Conservation (phyloP, 2,888 invertebrate genomes). For the Meganola albula region DNA sequence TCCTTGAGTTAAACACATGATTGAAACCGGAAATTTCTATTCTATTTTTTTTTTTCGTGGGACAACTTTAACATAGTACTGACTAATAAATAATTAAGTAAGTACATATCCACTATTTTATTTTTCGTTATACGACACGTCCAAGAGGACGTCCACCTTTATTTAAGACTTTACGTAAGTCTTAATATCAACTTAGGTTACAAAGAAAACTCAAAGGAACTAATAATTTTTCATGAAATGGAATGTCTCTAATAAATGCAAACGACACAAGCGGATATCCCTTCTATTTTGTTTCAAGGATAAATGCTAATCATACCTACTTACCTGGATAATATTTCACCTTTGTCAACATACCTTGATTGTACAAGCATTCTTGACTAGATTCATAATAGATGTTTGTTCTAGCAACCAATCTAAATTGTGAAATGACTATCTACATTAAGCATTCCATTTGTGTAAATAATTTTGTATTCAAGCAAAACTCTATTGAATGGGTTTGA, state of each 20-base stretch:
- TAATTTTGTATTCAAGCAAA: no score
- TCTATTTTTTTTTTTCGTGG: slow-evolving; percentile 33
- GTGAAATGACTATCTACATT: neutral
- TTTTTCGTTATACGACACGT: no score
- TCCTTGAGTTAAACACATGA: slow-evolving; percentile 53
- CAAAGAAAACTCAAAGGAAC: slow-evolving; percentile 2
- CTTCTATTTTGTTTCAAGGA: slow-evolving; percentile 70
- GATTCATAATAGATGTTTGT: slow-evolving; percentile 20
- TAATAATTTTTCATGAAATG: slow-evolving; percentile 10
- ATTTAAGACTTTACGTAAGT: no score
- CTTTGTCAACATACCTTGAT: slow-evolving; percentile 42
- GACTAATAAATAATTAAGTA: no score
- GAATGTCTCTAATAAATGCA: slow-evolving; percentile 30
- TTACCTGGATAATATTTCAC: slow-evolving; percentile 47
- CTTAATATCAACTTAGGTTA: no score
- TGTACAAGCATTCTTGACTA: slow-evolving; percentile 29
- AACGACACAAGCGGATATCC: slow-evolving; percentile 69
- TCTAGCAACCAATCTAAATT: slow-evolving; percentile 5
- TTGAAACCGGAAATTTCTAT: slow-evolving; percentile 58
- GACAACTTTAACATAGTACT: no score
- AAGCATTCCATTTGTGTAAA: neutral
- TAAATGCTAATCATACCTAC: slow-evolving; percentile 57
- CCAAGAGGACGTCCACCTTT: no score
- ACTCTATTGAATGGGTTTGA: no score
- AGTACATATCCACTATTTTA: no score